phyloP scores from a whole-genome alignment of 1,140 invertebrate genomes.

The Scaptomyza pallida region DNA sequence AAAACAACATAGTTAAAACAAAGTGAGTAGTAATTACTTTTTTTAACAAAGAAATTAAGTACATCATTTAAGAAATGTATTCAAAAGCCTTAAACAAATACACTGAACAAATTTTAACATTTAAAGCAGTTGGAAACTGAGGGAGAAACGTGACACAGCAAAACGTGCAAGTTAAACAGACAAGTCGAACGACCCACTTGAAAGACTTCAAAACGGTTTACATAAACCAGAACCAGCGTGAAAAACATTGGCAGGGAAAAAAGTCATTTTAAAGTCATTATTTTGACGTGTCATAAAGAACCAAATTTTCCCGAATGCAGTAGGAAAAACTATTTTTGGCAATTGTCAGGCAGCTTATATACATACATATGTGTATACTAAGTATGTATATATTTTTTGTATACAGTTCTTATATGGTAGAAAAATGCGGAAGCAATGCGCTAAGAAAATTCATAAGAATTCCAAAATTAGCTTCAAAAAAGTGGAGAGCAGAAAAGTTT shows the following conservation, averaged over 20 bases:
- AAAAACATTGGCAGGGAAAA: slow-evolving; percentile 22
- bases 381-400: background rate
- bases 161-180: slow-evolving; percentile 1
- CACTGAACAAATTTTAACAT: background rate
- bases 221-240: slow-evolving; percentile 14
- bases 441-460: slow-evolving; percentile 12
- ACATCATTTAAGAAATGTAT: no score
- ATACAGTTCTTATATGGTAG: slow-evolving; percentile 10
- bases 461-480: slow-evolving; percentile 15
- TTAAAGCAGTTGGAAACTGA: background rate
- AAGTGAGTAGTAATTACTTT: background rate
- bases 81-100: background rate
- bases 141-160: slow-evolving; percentile 6
- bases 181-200: slow-evolving; percentile 22
- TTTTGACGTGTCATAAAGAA: slow-evolving; percentile 38
- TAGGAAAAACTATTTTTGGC: slow-evolving; percentile 34
- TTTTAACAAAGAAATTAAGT: no score
- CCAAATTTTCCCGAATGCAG: slow-evolving; percentile 13
- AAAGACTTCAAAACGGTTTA: slow-evolving; percentile 12
- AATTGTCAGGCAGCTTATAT: slow-evolving; percentile 24
- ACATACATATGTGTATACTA: background rate
- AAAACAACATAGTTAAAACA: slow-evolving; percentile 4
- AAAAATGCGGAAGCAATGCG: slow-evolving; percentile 32
- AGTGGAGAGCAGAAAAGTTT: background rate
- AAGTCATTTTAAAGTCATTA: slow-evolving; percentile 40